Percentiles rank a stretch among this genome's conserved stretches.
Conservation (phyloP, 2,113 vertebrate species). For the Engystomops pustulosus region DNA sequence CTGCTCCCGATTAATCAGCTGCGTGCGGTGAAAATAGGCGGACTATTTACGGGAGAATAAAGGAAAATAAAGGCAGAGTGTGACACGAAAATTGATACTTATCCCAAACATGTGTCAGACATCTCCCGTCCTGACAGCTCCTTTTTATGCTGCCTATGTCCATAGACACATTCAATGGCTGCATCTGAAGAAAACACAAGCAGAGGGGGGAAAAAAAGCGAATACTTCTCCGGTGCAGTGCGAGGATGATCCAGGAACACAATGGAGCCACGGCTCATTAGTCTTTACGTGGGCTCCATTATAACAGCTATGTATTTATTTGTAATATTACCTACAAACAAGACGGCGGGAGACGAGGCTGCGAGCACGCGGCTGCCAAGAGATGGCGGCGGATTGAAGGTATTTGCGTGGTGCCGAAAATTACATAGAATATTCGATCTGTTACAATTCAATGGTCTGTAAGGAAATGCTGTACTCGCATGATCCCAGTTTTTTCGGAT, state of each 20-base stretch:
- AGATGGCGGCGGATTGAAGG: no score
- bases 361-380: background rate
- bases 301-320: constrained; percentile 30
- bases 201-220: background rate
- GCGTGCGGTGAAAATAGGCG: constrained; percentile 20
- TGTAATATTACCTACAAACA: constrained; percentile 35
- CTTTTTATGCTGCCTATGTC: constrained; percentile 6
- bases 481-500: no score
- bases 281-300: background rate
- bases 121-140: constrained; percentile 20
- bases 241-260: background rate
- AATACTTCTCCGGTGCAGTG: background rate
- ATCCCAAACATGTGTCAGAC: constrained; percentile 45
- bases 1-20: constrained; percentile 18
- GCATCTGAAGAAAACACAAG: background rate
- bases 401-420: background rate
- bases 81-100: constrained; percentile 37
- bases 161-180: background rate
- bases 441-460: no score
- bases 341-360: background rate
- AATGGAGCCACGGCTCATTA: constrained; percentile 29
- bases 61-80: background rate
- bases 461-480: no score
- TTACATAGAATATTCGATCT: background rate
- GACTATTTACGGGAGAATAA: constrained; percentile 1